Conservation (phyloP, 2,113 vertebrate species). For the Psittacus erithacus region DNA sequence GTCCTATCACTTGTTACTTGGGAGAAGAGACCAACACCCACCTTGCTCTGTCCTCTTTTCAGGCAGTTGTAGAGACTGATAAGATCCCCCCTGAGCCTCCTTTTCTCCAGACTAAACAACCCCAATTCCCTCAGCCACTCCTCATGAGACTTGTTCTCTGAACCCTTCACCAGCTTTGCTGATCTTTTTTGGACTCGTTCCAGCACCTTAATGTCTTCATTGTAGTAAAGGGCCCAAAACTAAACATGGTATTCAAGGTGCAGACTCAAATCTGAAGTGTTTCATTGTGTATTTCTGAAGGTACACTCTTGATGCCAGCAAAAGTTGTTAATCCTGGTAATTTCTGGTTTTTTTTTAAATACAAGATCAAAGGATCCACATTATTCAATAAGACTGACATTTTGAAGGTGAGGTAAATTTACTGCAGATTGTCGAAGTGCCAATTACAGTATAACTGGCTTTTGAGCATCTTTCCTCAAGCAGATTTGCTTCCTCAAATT, state of each 20-base stretch:
- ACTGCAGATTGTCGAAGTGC: not conserved
- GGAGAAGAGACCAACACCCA: not conserved
- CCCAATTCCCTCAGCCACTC: not conserved
- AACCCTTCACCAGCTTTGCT: not conserved
- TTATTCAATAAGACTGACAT: not conserved
- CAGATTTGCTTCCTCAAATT: not conserved
- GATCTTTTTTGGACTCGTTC: too few relatives aligned
- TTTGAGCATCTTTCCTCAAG: not conserved
- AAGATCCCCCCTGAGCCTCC: not conserved
- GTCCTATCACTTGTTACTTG: not conserved
- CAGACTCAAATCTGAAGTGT: not conserved
- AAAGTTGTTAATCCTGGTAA: not conserved
- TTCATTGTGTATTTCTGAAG: not conserved
- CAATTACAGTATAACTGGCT: not conserved
- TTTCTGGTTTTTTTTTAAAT: not conserved
- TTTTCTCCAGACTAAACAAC: not conserved
- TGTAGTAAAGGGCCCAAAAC: not conserved
- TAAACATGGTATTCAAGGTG: not conserved
- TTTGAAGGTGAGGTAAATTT: not conserved
- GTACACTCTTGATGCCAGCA: not conserved
- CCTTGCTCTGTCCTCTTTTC: not conserved
- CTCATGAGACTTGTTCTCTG: not conserved
- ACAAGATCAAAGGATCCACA: not conserved
- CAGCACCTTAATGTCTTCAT: not conserved
- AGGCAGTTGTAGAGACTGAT: too few relatives aligned